Evolutionary conservation across 1,140 invertebrate genomes (phyloP).

Genomic region (Phocides pigmalion): DNA sequence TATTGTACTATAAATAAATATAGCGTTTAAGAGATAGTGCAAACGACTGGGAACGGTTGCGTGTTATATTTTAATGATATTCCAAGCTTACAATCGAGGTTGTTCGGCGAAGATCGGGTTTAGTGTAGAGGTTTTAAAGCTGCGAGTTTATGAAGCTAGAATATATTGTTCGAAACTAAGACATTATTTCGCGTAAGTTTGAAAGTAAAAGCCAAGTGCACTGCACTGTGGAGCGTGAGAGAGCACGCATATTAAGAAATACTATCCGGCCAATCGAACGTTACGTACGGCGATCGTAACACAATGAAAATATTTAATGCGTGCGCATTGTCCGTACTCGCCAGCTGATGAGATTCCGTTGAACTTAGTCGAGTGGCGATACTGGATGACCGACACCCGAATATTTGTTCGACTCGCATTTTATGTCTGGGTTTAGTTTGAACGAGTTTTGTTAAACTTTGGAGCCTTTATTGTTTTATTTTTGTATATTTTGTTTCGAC

Average conservation of each 20-base stretch:
- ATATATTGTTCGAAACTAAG: conserved; percentile 42
- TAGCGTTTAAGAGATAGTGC: conserved; percentile 79
- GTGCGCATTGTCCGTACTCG: conserved; percentile 40
- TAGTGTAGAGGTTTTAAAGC: conserved; percentile 26
- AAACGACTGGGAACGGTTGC: conserved; percentile 80
- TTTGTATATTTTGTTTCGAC: conserved; percentile 62
- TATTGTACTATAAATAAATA: conserved; percentile 69
- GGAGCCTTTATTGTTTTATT: conserved; percentile 41
- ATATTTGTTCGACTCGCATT: conserved; percentile 64
- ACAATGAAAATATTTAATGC: conserved; percentile 57
- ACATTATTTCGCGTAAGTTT: conserved; percentile 50
- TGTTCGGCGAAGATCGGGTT: background rate
- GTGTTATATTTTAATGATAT: conserved; percentile 35
- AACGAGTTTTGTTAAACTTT: conserved; percentile 55
- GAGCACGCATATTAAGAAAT: conserved; percentile 50
- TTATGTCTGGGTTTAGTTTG: conserved; percentile 62
- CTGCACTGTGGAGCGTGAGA: conserved; percentile 47
- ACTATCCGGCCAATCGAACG: conserved; percentile 47
- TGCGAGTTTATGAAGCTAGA: conserved; percentile 28
- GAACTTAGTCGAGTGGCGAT: conserved; percentile 53
- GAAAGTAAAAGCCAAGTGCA: conserved; percentile 63
- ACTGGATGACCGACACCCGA: conserved; percentile 54
- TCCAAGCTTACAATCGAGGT: conserved; percentile 25
- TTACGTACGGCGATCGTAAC: conserved; percentile 54
- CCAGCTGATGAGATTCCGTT: conserved; percentile 48